Conservation (phyloP, 2,888 invertebrate genomes). For the Drosophila anomalata region DNA sequence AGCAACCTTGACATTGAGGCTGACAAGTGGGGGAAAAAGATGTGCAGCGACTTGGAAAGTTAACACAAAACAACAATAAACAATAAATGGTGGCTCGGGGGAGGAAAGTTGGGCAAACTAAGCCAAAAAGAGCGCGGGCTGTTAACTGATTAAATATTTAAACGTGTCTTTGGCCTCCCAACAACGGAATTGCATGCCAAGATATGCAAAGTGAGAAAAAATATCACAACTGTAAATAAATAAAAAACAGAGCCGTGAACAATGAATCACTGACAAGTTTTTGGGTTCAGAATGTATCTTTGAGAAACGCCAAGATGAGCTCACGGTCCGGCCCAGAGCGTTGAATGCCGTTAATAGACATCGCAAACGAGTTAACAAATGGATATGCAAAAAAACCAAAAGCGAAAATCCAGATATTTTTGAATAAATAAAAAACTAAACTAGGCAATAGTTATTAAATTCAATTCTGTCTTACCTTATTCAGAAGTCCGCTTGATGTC, state of each 20-base stretch:
- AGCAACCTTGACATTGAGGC: constrained; percentile 72
- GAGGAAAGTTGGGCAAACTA: not conserved
- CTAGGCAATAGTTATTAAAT: constrained; percentile 18
- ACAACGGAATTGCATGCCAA: constrained; percentile 45
- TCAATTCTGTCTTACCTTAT: constrained; percentile 1
- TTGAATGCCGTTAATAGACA: constrained; percentile 59
- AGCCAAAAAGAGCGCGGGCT: not conserved
- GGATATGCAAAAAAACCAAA: constrained; percentile 15
- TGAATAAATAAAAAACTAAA: constrained; percentile 28
- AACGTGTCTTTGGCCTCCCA: constrained; percentile 50
- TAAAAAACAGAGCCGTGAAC: constrained; percentile 23
- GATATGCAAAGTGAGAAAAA: constrained; percentile 51
- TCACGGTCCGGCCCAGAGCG: constrained; percentile 43
- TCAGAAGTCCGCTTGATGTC: not conserved
- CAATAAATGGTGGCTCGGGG: constrained; percentile 3
- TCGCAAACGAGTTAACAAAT: constrained; percentile 44
- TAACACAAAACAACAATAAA: constrained; percentile 9
- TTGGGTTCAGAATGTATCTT: constrained; percentile 31
- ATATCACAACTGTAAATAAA: constrained; percentile 24
- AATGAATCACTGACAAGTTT: constrained; percentile 47
- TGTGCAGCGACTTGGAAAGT: constrained; percentile 68
- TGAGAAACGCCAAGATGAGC: constrained; percentile 57
- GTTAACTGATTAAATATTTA: constrained; percentile 42
- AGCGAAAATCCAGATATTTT: not conserved
- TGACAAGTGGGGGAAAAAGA: constrained; percentile 54